Conservation (phyloP, 2,113 vertebrate genomes). For the Poeciliopsis occidentalis region DNA sequence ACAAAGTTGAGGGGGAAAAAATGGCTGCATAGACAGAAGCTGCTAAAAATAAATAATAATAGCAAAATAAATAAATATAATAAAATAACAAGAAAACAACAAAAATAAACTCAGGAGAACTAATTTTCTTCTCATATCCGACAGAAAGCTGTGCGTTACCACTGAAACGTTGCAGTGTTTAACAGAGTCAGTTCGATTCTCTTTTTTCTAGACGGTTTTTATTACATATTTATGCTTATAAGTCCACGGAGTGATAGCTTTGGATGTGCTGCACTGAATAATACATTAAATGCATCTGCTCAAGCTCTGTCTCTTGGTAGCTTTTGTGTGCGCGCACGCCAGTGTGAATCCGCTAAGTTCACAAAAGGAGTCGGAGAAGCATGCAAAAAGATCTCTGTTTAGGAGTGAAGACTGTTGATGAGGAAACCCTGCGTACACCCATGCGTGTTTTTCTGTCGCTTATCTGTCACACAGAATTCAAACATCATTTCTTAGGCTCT, state of each 20-base stretch:
- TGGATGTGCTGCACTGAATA: conserved; percentile 74
- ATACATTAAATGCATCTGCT: conserved; percentile 78
- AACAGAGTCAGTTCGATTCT: conserved; percentile 37
- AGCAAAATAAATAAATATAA: too few species aligned
- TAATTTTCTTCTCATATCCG: conserved; percentile 12
- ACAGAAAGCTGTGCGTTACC: conserved; percentile 13
- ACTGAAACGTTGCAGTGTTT: conserved; percentile 19
- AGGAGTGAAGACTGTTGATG: conserved; percentile 16
- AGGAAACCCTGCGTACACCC: conserved; percentile 1
- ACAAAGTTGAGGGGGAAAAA: background rate
- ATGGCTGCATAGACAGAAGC: background rate
- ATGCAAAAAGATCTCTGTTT: conserved; percentile 23
- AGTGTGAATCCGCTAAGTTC: conserved; percentile 33
- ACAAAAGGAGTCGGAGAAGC: conserved; percentile 23
- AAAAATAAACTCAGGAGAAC: background rate
- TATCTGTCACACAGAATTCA: background rate
- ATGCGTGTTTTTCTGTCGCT: background rate
- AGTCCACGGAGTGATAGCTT: conserved; percentile 59
- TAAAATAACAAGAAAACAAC: background rate
- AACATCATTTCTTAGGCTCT: background rate
- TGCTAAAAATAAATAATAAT: too few species aligned
- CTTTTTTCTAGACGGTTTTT: conserved; percentile 49
- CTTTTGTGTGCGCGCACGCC: conserved; percentile 35
- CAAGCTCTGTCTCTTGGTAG: conserved; percentile 54
- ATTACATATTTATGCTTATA: conserved; percentile 74